Conservation (phyloP, 2,113 vertebrate genomes). For the Pseudois nayaur region DNA sequence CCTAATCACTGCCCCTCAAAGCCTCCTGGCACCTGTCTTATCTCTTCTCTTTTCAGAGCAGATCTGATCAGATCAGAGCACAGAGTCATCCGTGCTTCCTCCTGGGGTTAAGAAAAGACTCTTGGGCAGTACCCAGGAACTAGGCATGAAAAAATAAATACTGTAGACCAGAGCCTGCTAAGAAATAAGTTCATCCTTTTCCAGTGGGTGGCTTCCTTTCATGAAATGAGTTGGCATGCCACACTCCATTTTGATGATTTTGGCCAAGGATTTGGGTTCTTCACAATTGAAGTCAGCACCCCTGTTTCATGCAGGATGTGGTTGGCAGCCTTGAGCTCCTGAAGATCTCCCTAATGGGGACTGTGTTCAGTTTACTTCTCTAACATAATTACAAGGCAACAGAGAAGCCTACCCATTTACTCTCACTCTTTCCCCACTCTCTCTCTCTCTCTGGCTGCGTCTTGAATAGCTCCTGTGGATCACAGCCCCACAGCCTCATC, state of each 20-base stretch:
- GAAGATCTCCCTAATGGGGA: neutral
- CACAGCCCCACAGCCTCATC: neutral
- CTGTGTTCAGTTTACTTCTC: neutral
- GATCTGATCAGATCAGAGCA: neutral
- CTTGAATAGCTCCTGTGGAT: accelerated
- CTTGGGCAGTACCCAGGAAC: accelerated
- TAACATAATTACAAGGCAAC: neutral
- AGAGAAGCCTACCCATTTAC: neutral
- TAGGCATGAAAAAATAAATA: neutral
- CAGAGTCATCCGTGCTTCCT: accelerated
- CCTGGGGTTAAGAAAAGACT: neutral
- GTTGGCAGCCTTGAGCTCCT: neutral
- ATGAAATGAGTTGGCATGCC: neutral
- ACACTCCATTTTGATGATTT: constrained; percentile 5
- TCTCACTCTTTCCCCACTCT: accelerated
- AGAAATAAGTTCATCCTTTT: neutral
- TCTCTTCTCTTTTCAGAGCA: neutral
- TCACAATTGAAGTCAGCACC: neutral
- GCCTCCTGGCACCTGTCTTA: accelerated
- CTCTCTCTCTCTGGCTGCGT: neutral
- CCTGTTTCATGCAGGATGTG: neutral
- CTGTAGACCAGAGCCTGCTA: neutral
- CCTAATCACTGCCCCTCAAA: neutral
- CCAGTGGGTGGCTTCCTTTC: neutral
- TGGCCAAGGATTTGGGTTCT: constrained; percentile 3